Evolutionary conservation across 2,888 invertebrate species (phyloP).

Genomic region (Darwinula stevensoni): DNA sequence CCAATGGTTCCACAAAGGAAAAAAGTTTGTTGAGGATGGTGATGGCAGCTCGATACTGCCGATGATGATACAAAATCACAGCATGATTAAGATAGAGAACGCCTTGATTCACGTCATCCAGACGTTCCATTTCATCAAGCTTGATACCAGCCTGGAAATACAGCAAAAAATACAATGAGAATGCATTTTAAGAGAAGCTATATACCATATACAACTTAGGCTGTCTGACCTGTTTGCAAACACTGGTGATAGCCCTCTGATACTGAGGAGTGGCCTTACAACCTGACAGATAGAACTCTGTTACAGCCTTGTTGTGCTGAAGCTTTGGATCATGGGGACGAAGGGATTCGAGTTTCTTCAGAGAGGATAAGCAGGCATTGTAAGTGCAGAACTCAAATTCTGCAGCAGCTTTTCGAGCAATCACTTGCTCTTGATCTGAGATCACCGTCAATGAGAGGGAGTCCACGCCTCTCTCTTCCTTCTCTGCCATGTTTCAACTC

Average conservation of each 20-base stretch:
- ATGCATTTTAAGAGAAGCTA: too few species aligned
- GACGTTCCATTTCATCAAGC: conserved; percentile 20
- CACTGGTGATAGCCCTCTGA: too few species aligned
- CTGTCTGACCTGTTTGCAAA: too few species aligned
- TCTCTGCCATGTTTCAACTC: too few species aligned
- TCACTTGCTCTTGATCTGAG: too few species aligned
- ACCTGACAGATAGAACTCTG: conserved; percentile 35
- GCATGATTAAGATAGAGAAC: conserved; percentile 46
- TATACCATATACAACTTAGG: too few species aligned
- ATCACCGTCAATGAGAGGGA: too few species aligned
- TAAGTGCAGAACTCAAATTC: too few species aligned
- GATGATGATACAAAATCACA: conserved; percentile 38
- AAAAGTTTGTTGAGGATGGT: conserved; percentile 29
- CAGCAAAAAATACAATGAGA: background rate
- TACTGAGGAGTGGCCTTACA: too few species aligned
- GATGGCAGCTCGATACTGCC: conserved; percentile 37
- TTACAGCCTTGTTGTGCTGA: conserved; percentile 51
- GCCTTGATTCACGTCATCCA: conserved; percentile 34
- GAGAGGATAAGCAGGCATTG: too few species aligned
- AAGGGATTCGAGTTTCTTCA: conserved; percentile 26
- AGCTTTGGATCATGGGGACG: conserved; percentile 37
- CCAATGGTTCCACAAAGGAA: conserved; percentile 33
- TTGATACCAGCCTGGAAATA: conserved; percentile 16
- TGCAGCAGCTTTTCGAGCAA: too few species aligned
- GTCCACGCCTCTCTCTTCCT: too few species aligned